Evolutionary conservation across 2,888 invertebrate species (phyloP).

Genomic region (Cataglyphis albicans): DNA sequence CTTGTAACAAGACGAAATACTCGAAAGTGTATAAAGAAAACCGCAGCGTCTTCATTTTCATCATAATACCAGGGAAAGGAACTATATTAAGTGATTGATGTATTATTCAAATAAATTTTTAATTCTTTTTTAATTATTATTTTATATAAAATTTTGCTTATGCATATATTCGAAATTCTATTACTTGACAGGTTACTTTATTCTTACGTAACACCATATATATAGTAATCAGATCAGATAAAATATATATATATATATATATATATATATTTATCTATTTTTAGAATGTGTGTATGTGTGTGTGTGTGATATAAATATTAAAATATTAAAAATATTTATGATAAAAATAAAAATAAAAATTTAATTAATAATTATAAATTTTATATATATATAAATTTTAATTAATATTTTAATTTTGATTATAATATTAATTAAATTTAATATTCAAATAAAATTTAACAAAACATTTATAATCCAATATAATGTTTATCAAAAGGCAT

Average conservation of each 20-base stretch:
- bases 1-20: background rate
- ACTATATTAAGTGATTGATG: background rate
- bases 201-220: background rate
- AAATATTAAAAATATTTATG: too few species aligned
- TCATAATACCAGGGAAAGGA: background rate
- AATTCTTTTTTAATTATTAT: background rate
- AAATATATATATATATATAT: background rate
- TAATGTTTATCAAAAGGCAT: too few species aligned
- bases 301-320: too few species aligned
- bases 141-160: background rate
- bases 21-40: background rate
- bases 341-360: too few species aligned
- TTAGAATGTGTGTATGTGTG: too few species aligned
- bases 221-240: background rate
- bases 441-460: too few species aligned
- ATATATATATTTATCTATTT: too few species aligned
- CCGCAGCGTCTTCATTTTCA: conserved; percentile 2
- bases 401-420: too few species aligned
- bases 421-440: too few species aligned
- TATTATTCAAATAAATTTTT: background rate
- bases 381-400: too few species aligned
- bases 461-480: too few species aligned
- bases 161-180: background rate
- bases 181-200: background rate
- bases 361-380: too few species aligned